Conservation (phyloP, 2,113 vertebrate species). For the Larimichthys polyactis region DNA sequence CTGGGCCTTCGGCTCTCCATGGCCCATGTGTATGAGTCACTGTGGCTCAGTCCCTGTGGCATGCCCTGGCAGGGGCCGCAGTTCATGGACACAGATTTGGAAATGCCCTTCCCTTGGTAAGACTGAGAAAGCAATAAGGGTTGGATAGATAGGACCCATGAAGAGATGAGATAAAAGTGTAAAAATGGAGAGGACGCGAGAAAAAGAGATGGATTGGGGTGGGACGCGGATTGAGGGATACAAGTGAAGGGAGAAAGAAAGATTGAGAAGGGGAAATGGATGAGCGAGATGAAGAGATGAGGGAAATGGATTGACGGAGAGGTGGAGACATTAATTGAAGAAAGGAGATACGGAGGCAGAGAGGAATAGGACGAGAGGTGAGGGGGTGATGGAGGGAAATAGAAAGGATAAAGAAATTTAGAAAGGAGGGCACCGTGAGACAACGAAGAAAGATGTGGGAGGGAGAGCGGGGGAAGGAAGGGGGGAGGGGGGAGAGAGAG, state of each 20-base stretch:
- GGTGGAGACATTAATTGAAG: constrained; percentile 55
- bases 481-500: background rate
- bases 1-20: constrained; percentile 85
- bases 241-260: constrained; percentile 14
- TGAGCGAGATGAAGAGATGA: constrained; percentile 47
- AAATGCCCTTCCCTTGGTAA: constrained; percentile 64
- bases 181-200: constrained; percentile 15
- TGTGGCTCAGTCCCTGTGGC: constrained; percentile 74
- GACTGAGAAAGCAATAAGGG: constrained; percentile 10
- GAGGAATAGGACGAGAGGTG: constrained; percentile 32
- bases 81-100: constrained; percentile 78
- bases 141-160: constrained; percentile 13
- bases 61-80: constrained; percentile 58
- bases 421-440: constrained; percentile 35
- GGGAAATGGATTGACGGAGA: constrained; percentile 33
- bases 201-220: constrained; percentile 25
- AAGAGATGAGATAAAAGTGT: background rate
- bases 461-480: background rate
- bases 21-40: constrained; percentile 89
- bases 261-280: constrained; percentile 47
- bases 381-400: constrained; percentile 46
- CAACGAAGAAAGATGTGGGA: constrained; percentile 47
- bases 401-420: constrained; percentile 42
- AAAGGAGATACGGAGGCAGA: constrained; percentile 44
- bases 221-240: background rate